Evolutionary conservation across 2,113 vertebrate genomes (phyloP), one percentile per base, ranked within the genome.

Genomic region (Sisor rabdophorus): DNA sequence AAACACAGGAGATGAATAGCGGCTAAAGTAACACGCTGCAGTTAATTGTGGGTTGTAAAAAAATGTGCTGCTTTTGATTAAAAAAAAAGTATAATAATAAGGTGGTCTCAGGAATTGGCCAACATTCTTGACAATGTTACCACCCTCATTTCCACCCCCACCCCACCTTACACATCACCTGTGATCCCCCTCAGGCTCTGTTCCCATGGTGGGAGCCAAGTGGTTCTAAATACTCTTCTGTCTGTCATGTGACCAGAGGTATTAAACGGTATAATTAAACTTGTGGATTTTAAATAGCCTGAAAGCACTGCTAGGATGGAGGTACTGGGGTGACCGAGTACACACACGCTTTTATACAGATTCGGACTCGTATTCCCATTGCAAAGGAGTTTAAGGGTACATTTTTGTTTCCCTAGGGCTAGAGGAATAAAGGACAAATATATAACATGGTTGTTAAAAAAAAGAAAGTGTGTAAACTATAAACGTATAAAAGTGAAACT

Each of bases 191-290:
- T 82, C 79, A 19, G 88, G 91, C 85, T 75, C 84, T 76, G 87
- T 92, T 92, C 90, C 91, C 91, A 91, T 90, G 89, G 61, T 76
- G 73, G 59, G 63, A 87, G 87, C 87, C 88, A 91, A 87, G 73
- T 77, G 69, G 53, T 82, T 80, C 77, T 58, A 59, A 82, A 84
- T 82, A 87, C 47, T 65, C 81, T 82, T 81, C 86, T 79, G 81
- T 86, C 84, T 83, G 67, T 77, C 65, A 81, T 69, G 67, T 69
- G 40, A 69, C 47, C 40, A 26, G 30, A 48, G 56, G 44, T 50
- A 64, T 60, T 24, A 53, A 79, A 77, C 61, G 20, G 53, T 30
- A 79, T 76, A 77, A 82, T 73, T 79, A 72, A 22, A 61, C 55
- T 64, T 16, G 19, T 10, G 58, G 54, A 52, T 30, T 60, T 71